Evolutionary conservation across 2,888 invertebrate species (phyloP), one percentile per base, ranked within the genome.

Genomic region (Apocheima hispidaria): DNA sequence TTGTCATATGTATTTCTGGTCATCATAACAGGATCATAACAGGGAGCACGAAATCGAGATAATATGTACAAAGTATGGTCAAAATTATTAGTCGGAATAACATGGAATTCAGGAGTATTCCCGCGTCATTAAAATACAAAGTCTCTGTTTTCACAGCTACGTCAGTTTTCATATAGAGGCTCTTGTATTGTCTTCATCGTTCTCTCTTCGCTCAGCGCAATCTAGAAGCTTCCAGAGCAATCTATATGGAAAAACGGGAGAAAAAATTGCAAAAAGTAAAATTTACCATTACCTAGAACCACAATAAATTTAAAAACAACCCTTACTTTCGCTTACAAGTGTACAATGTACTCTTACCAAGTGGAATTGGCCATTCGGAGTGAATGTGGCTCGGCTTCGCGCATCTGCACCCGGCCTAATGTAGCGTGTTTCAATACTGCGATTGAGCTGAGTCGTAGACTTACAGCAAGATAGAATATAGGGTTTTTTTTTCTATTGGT

Each of bases 371-470:
- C 67, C 60, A 65, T 66, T 66, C 62, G 30, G 60, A 61, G 58
- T 18, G 44, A 41, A 64, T 64, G 74, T 70, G 71, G 65, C 60
- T 52, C 57, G 65, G 64, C 70, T 67, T 69, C 62, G 72, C 70
- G 71, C 80, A 79, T 79, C 79, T 80, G 79, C 78, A 79, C 71
- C 73, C 65, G 55, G 71, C 74, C 68, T 79, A 76, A 80, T 79
- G 79, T 79, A 75, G 62, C 80, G 74, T 60, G 50, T 40, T 55
- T 72, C 43, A 69, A 67, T 68, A 73, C 65, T 53, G 53, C 52
- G 60, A 50, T 56, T 70, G 66, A 44, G 54, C 49, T 53, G 10
- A 40, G 35, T 18, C 26, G 33, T 4, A 18, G 57, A 62, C 56
- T 49, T 43, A 18, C 2, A 36, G 3, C 1, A n/a, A 35, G 26